phyloP scores from a whole-genome alignment of 2,888 invertebrate species.

The Dermolepida albohirtum region DNA sequence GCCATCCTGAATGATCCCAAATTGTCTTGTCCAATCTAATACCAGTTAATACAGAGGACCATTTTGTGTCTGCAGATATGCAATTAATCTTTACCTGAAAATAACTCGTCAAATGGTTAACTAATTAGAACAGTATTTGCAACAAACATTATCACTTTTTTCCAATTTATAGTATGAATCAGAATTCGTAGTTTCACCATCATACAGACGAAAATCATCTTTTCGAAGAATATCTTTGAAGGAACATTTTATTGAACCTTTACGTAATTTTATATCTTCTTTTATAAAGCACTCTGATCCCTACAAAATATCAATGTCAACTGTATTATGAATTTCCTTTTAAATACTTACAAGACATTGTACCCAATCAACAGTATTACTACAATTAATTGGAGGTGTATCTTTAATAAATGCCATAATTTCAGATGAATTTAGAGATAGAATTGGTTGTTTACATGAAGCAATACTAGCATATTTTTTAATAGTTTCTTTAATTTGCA shows the following conservation, averaged over 20 bases:
- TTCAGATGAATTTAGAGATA: slow-evolving; percentile 77
- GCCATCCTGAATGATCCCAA: slow-evolving; percentile 66
- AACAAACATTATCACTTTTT: slow-evolving; percentile 73
- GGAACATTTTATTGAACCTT: slow-evolving; percentile 66
- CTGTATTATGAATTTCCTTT: slow-evolving; percentile 7
- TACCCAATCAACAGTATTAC: slow-evolving; percentile 79
- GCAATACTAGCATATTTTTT: slow-evolving; percentile 63
- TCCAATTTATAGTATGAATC: slow-evolving; percentile 72
- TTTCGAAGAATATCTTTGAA: slow-evolving; percentile 79
- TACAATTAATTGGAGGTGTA: slow-evolving; percentile 75
- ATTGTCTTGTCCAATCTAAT: slow-evolving; percentile 67
- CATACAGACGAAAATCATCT: slow-evolving; percentile 71
- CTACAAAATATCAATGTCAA: slow-evolving; percentile 52
- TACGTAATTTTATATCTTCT: slow-evolving; percentile 63
- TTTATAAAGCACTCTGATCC: slow-evolving; percentile 68
- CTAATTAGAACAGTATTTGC: slow-evolving; percentile 11
- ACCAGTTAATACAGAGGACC: slow-evolving; percentile 77
- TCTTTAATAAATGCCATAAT: slow-evolving; percentile 78
- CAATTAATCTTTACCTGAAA: slow-evolving; percentile 74
- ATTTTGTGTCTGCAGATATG: slow-evolving; percentile 67
- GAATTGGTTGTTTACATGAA: slow-evolving; percentile 74
- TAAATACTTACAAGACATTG: slow-evolving; percentile 72
- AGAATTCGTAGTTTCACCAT: slow-evolving; percentile 68
- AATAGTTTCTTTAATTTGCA: slow-evolving; percentile 66
- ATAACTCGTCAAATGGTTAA: neutral